A percentile compares a stretch with the other conserved stretches of the same genome.
Evolutionary conservation across 2,888 invertebrate genomes (phyloP).

Genomic region (Syrphus vitripennis): DNA sequence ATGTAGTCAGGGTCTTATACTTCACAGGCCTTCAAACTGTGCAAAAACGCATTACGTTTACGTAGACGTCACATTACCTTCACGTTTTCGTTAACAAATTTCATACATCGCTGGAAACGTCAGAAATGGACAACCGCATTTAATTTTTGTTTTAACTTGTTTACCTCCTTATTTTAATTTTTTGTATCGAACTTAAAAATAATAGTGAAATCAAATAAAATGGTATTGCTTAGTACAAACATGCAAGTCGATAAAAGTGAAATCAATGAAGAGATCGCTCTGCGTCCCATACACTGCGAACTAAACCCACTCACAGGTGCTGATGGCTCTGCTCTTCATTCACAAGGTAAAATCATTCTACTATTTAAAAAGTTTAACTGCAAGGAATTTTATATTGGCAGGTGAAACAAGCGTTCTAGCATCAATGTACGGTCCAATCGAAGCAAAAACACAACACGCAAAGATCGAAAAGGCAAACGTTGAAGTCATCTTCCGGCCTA

Average conservation of each 20-base stretch:
- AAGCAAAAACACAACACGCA: slow-evolving; percentile 89
- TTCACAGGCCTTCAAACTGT: too few relatives aligned
- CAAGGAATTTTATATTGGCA: slow-evolving; percentile 75
- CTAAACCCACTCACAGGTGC: slow-evolving; percentile 87
- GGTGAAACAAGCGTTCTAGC: slow-evolving; percentile 90
- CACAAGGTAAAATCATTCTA: slow-evolving; percentile 84
- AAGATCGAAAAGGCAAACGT: slow-evolving; percentile 88
- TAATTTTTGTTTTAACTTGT: neutral
- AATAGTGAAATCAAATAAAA: slow-evolving; percentile 1
- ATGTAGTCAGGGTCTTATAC: too few relatives aligned
- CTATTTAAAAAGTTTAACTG: neutral
- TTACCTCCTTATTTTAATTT: neutral
- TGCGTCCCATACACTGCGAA: slow-evolving; percentile 85
- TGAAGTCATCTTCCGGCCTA: slow-evolving; percentile 89
- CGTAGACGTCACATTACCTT: neutral
- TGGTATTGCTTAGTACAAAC: slow-evolving; percentile 10
- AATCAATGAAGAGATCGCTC: slow-evolving; percentile 63
- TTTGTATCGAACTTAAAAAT: neutral
- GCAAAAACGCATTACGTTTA: too few relatives aligned
- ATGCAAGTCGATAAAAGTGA: slow-evolving; percentile 28
- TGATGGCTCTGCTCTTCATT: slow-evolving; percentile 89
- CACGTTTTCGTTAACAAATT: neutral
- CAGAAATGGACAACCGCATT: neutral
- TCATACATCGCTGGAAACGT: neutral
- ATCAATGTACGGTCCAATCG: slow-evolving; percentile 92